phyloP scores from a whole-genome alignment of 2,888 invertebrate species.

The Helicoverpa assulta region DNA sequence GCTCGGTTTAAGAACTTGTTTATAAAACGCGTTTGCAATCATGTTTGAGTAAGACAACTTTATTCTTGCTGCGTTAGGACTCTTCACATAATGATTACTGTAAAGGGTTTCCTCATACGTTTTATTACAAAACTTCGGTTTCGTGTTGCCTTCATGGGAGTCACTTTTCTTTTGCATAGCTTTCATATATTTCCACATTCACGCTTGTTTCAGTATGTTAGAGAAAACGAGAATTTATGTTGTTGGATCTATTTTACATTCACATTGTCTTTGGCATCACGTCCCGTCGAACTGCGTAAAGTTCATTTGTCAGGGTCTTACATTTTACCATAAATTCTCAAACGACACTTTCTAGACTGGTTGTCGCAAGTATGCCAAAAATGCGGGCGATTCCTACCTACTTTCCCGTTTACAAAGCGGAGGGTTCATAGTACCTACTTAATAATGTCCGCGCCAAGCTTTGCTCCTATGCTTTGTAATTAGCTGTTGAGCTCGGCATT shows the following conservation, averaged over 20 bases:
- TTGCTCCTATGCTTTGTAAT: constrained; percentile 61
- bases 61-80: background rate
- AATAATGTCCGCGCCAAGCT: constrained; percentile 61
- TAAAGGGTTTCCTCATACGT: background rate
- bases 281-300: constrained; percentile 78
- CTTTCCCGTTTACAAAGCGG: constrained; percentile 63
- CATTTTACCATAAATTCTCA: constrained; percentile 76
- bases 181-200: constrained; percentile 10
- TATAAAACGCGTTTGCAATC: background rate
- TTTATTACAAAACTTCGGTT: constrained; percentile 1
- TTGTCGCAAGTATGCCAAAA: constrained; percentile 70
- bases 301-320: constrained; percentile 82
- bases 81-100: background rate
- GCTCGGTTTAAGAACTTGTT: constrained; percentile 6
- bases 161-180: constrained; percentile 12
- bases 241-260: constrained; percentile 80
- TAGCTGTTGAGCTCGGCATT: constrained; percentile 64
- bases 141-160: constrained; percentile 6
- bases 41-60: background rate
- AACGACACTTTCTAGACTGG: constrained; percentile 71
- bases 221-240: constrained; percentile 72
- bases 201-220: constrained; percentile 61
- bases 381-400: constrained; percentile 61
- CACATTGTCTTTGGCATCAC: constrained; percentile 77
- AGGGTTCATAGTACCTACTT: constrained; percentile 62